phyloP scores from a whole-genome alignment of 2,888 invertebrate species.

The Drosophila subsilvestris region DNA sequence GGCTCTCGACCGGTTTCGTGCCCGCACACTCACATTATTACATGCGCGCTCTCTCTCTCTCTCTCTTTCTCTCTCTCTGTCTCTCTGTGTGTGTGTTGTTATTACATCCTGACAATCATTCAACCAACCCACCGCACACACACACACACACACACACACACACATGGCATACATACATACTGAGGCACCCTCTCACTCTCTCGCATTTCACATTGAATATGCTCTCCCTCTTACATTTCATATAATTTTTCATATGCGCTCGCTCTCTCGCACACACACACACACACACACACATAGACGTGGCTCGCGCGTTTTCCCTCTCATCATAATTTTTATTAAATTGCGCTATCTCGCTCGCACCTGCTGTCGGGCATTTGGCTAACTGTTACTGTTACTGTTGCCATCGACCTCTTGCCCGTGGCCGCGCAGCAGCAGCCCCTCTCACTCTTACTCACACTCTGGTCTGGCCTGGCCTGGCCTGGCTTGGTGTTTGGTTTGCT shows the following conservation, averaged over 20 bases:
- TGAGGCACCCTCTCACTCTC: constrained; percentile 67
- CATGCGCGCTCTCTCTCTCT: constrained; percentile 16
- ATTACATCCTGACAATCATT: constrained; percentile 77
- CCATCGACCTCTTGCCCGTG: constrained; percentile 63
- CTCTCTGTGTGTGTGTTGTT: constrained; percentile 63
- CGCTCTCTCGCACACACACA: constrained; percentile 63
- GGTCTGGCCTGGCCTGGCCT: too few relatives aligned
- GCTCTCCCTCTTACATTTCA: constrained; percentile 74
- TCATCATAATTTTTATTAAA: constrained; percentile 81
- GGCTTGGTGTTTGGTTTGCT: too few relatives aligned
- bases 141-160: constrained; percentile 48
- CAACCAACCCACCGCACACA: constrained; percentile 76
- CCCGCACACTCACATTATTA: constrained; percentile 24
- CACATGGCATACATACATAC: constrained; percentile 30
- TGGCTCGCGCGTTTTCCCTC: constrained; percentile 37
- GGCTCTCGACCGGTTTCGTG: constrained; percentile 65
- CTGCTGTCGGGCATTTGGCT: constrained; percentile 1
- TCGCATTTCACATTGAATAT: constrained; percentile 78
- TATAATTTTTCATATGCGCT: constrained; percentile 76
- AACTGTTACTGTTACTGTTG: constrained; percentile 73
- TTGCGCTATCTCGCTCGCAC: constrained; percentile 59
- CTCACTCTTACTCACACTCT: constrained; percentile 39
- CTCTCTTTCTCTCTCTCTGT: constrained; percentile 16
- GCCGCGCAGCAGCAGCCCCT: constrained; percentile 20
- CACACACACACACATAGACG: constrained; percentile 30